A percentile compares a stretch with the other conserved stretches of the same genome.
These are phyloP conservation scores for Crotophaga sulcirostris DNA, from an alignment of 2,113 vertebrate species.

Conservation along the genomic window DNA sequence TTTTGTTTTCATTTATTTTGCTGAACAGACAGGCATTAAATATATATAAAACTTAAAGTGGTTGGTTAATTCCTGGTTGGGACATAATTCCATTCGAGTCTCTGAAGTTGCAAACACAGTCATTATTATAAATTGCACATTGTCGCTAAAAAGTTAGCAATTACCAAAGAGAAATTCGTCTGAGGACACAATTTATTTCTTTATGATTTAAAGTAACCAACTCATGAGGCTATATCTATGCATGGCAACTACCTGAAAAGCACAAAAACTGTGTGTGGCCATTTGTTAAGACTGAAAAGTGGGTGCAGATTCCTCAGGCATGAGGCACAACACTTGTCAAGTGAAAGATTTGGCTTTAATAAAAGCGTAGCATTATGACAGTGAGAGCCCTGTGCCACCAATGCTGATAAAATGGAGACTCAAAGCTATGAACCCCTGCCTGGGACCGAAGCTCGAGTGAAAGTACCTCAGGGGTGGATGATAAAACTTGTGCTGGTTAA, in stretches of 20 bases:
- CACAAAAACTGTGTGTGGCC: neutral
- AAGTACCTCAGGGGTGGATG: neutral
- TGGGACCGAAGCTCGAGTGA: neutral
- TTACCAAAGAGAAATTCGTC: neutral
- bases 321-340: neutral
- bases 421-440: rapidly evolving
- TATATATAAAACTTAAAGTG: neutral
- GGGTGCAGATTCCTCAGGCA: neutral
- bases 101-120: neutral
- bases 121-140: neutral
- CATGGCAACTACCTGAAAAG: neutral
- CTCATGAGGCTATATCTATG: neutral
- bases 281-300: neutral
- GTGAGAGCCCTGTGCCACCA: too few species aligned
- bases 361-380: rapidly evolving
- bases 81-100: neutral
- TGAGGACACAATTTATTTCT: neutral
- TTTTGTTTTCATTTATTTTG: neutral
- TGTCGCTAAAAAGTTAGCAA: neutral
- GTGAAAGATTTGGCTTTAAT: neutral
- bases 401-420: too few species aligned
- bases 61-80: neutral
- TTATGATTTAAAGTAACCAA: neutral
- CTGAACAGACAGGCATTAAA: neutral
- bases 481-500: neutral